Base-by-base conservation (phyloP, 2,797 vertebrate genomes). In the Heteromormyrus szaboi region DNA sequence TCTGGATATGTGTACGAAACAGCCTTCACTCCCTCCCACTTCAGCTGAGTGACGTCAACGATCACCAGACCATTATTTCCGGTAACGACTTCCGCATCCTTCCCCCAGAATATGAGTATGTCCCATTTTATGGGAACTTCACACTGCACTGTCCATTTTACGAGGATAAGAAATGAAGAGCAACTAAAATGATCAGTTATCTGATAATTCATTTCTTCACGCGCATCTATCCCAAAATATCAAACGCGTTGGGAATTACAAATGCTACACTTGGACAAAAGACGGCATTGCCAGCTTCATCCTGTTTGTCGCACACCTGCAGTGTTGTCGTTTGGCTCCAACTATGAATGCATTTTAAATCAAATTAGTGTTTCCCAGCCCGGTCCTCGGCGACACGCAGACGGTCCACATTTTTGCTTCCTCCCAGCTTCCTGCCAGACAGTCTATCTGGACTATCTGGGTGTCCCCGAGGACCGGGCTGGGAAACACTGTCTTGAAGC, bases 21-120 rank as follows among this genome's bases (percentile, higher is more conserved):
- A 94, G 95, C 94, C 94, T 94, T 91, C 90, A 90, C 93, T 92
- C 88, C 92, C 95, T 95, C 95, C 95, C 94, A 92, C 95, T 91
- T 56, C 62, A 72, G 41, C 12, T 86, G 62, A 48, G 41, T 85
- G 46, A 51, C 12, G 83, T 85, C 22, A 51, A 6, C 46, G 29
- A 89, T 91, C 90, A 91, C 87, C 56, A 90, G 89, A 89, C 88
- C 84, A 92, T 90, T 90, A 95, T 95, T 96, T 95, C 95, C 96
- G 95, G 91, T 87, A 94, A 93, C 89, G 5, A 81, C 87, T 44
- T 87, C 89, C 87, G 53, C 88, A 22, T 86, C 29, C 25, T 85
- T 22, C 83, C 12, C 17, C 1, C 19, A n/a, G 19, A 14, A 50
- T 53, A 68, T 37, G 29, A 6, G 7, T 2, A 37, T 76, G 33